Evolutionary conservation across 2,888 invertebrate genomes (phyloP).

Genomic region (Thymelicus acteon): DNA sequence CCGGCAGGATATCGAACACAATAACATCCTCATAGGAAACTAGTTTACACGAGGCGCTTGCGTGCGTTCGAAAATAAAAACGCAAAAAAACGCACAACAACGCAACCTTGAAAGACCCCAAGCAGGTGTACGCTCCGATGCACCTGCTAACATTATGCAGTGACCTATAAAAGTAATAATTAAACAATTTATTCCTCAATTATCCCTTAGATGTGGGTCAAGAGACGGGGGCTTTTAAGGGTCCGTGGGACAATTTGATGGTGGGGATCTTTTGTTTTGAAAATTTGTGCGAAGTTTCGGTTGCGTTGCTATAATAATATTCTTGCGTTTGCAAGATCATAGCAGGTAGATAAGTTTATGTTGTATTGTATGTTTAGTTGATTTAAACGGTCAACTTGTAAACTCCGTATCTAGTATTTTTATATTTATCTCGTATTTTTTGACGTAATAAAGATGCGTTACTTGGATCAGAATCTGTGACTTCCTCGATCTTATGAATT

Average conservation of each 20-base stretch:
- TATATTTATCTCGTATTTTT: too few species aligned
- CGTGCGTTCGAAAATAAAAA: constrained; percentile 44
- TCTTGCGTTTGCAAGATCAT: too few species aligned
- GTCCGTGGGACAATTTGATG: constrained; percentile 17
- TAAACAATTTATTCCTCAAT: constrained; percentile 78
- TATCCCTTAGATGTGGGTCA: constrained; percentile 82
- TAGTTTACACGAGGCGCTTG: constrained; percentile 38
- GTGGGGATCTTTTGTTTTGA: constrained; percentile 15
- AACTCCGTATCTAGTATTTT: too few species aligned
- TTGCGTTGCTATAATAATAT: too few species aligned
- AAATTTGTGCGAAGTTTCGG: not conserved
- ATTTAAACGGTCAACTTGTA: too few species aligned
- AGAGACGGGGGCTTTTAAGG: constrained; percentile 58
- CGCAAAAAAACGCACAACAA: constrained; percentile 51
- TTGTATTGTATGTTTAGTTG: too few species aligned
- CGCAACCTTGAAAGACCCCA: constrained; percentile 73
- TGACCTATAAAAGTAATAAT: constrained; percentile 84
- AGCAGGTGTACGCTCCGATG: constrained; percentile 71
- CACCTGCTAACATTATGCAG: constrained; percentile 77
- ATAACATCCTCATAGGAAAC: constrained; percentile 31
- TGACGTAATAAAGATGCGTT: too few species aligned
- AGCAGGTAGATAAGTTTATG: too few species aligned
- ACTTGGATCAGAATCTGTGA: too few species aligned
- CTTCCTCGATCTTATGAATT: too few species aligned
- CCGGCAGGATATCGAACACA: constrained; percentile 21